These are phyloP conservation scores for Tethya wilhelma DNA, from an alignment of 37 sponge, comb jelly and placozoan species.

Conservation along the genomic window DNA sequence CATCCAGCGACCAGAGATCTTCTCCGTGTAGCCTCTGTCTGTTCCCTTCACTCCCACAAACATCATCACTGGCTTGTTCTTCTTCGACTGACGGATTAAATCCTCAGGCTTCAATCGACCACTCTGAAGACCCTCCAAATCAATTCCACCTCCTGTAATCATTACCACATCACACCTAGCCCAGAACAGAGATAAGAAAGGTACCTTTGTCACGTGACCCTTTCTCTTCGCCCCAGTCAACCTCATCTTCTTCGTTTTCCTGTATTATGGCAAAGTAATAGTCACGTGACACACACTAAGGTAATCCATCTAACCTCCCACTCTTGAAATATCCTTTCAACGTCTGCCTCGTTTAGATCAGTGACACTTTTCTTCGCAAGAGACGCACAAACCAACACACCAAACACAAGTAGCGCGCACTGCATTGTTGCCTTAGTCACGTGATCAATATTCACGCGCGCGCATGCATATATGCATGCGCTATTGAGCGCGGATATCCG, in stretches of 20 bases:
- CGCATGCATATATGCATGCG: no score
- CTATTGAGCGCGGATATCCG: no score
- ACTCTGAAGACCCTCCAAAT: conserved; percentile 13
- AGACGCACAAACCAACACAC: no score
- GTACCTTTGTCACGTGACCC: not conserved
- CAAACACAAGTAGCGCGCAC: no score
- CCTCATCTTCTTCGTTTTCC: conserved; percentile 45
- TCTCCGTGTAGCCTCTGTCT: conserved; percentile 16
- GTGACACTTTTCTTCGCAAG: conserved; percentile 53
- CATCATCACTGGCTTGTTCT: conserved; percentile 62
- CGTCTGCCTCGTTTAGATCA: conserved; percentile 40
- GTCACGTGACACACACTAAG: not conserved
- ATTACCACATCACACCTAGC: no score
- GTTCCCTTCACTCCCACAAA: conserved; percentile 35
- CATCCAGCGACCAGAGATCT: conserved; percentile 47
- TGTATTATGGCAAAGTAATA: not conserved
- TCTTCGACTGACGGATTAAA: conserved; percentile 46
- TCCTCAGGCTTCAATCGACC: conserved; percentile 32
- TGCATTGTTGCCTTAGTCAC: no score
- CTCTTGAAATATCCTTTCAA: conserved; percentile 39
- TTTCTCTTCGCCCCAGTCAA: not conserved
- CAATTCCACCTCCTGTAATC: not conserved
- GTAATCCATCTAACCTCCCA: conserved; percentile 47
- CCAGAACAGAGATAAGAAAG: not conserved
- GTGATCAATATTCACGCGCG: no score